Base-by-base conservation (phyloP, 2,888 invertebrate species). In the Diploptera punctata region DNA sequence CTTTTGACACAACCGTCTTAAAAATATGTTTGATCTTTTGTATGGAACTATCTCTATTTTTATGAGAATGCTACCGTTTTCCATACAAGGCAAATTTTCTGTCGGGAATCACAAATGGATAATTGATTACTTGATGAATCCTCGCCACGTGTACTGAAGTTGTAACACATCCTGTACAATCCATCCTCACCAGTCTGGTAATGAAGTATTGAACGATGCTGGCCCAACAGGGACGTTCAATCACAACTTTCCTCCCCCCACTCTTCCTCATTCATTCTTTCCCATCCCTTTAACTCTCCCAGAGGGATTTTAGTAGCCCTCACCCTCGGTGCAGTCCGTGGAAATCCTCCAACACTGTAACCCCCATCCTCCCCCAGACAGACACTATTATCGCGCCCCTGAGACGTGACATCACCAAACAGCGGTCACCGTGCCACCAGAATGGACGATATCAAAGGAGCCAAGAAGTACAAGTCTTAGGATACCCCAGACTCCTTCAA, bases 131-230 rank as follows among this genome's bases (percentile, higher is more conserved):
- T n/a, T n/a, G n/a, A n/a, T n/a, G n/a, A n/a, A n/a, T n/a, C n/a
- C n/a, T n/a, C n/a, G n/a, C n/a, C n/a, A n/a, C n/a, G n/a, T n/a
- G n/a, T n/a, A n/a, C n/a, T n/a, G n/a, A n/a, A n/a, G n/a, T n/a
- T n/a, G n/a, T n/a, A n/a, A n/a, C n/a, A n/a, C n/a, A n/a, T n/a
- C n/a, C n/a, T n/a, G n/a, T n/a, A n/a, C n/a, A n/a, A n/a, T 24
- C 24, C 13, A 52, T 52, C 10, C 49, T 52, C 19, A 10, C 10
- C 31, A 57, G 57, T 52, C 52, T 24, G 13, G 52, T 57, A 57
- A 57, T 29, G 57, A 57, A 57, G 57, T 57, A 57, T 57, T 57
- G 57, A 57, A 57, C 57, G 57, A 57, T 24, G 57, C n/a, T 29
- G 57, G 57, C 26, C 57, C 31, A n/a, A 57, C 29, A 13, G 57